Evolutionary conservation across 2,888 invertebrate genomes (phyloP), one percentile per base, ranked within the genome.

Genomic region (Agrotis puta): DNA sequence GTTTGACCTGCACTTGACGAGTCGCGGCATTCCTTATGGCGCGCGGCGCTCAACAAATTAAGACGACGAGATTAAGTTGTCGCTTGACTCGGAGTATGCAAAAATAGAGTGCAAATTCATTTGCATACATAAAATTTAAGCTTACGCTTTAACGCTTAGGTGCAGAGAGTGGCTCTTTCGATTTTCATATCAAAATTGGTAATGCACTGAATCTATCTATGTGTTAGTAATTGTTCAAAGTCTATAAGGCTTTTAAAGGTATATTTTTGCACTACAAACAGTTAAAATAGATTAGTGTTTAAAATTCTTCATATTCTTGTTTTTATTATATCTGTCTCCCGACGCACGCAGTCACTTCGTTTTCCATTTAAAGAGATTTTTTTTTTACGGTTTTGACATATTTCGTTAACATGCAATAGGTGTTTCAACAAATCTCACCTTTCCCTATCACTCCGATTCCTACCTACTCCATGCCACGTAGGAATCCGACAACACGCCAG

Each of bases 41-140:
- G 90, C 89, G 90, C 79, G 91, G 89, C 92, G 90, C 89, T 90
- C 84, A 89, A 92, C 92, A 92, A 93, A 94, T 94, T 92, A 90
- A 85, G 85, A 89, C 84, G 89, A 76, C 74, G 74, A 90, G 92
- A 93, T 94, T 92, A 93, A 92, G 51, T 80, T 74, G 68, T 64
- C 56, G 50, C 43, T 27, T 39, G 47, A 6, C 54, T 54, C 16
- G 9, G 68, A 74, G n/a, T 3, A 11, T 53, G 39, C 7, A 18
- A 27, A 45, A 74, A 61, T 79, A 64, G 53, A 77, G 53, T 51
- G 27, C 16, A 62, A 2, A 48, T 22, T 45, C 18, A 3, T 47
- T 45, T 6, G 18, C 4, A n/a, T 18, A 22, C 3, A 56, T 43
- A 14, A 2, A 7, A 11, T 39, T 39, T 39, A 39, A 2, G 39